Evolutionary conservation across 1,140 invertebrate species (phyloP).

Genomic region (Heliconius himera): DNA sequence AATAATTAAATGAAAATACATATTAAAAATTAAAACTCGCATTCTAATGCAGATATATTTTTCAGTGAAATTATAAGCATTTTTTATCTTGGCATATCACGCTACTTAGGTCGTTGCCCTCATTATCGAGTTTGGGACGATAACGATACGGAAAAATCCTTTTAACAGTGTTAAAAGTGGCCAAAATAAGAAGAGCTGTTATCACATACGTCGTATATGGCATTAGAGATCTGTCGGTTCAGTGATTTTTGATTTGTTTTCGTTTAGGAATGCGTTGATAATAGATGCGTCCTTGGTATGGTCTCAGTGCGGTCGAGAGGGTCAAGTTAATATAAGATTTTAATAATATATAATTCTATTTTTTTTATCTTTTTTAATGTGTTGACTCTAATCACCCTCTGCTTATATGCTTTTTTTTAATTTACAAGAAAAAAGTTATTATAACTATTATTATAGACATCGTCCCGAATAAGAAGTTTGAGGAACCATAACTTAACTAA

Average conservation of each 20-base stretch:
- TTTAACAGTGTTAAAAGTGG: conserved; percentile 60
- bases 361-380: background rate
- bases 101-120: conserved; percentile 68
- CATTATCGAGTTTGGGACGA: conserved; percentile 69
- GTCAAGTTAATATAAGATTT: conserved; percentile 30
- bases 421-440: no score
- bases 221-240: conserved; percentile 14
- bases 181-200: conserved; percentile 49
- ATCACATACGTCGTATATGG: background rate
- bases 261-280: conserved; percentile 34
- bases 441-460: no score
- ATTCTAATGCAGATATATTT: conserved; percentile 28
- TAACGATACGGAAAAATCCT: conserved; percentile 76
- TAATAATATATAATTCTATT: background rate
- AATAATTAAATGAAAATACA: background rate
- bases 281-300: conserved; percentile 46
- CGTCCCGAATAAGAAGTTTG: no score
- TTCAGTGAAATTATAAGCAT: conserved; percentile 40
- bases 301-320: conserved; percentile 51
- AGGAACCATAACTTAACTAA: no score
- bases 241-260: conserved; percentile 34
- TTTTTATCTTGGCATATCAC: conserved; percentile 57
- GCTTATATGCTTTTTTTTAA: no score
- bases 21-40: background rate
- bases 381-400: no score